phyloP scores from a whole-genome alignment of 2,797 vertebrate species.

The Triplophysa bombifrons region DNA sequence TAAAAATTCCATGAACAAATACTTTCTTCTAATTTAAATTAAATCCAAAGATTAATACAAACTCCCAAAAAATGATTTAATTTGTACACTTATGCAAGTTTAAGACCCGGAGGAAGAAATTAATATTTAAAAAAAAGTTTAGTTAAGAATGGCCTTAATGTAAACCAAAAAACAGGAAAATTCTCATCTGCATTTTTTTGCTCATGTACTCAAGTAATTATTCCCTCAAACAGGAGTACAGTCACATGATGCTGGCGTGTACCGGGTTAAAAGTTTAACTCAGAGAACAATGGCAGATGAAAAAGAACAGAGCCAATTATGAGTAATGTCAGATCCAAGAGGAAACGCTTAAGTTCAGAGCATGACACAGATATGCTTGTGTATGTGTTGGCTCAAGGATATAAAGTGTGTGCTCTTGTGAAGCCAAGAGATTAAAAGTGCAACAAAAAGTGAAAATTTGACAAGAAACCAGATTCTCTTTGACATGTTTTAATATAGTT shows the following conservation, averaged over 20 bases:
- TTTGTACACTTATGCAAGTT: too few species aligned
- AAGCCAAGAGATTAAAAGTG: not conserved
- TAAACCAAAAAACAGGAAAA: too few species aligned
- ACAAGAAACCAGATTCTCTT: not conserved
- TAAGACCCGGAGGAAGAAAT: too few species aligned
- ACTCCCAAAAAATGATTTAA: not conserved
- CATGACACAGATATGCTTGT: not conserved
- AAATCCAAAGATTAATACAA: not conserved
- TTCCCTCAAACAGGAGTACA: not conserved
- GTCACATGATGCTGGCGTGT: not conserved
- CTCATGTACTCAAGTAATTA: conserved; percentile 12
- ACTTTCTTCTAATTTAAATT: not conserved
- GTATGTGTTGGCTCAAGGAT: not conserved
- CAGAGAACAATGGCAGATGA: conserved; percentile 16
- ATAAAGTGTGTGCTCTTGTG: not conserved
- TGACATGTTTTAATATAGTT: not conserved
- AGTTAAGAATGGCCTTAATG: too few species aligned
- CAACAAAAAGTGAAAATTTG: not conserved
- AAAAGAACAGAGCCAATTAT: conserved; percentile 30
- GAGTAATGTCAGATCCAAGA: conserved; percentile 17
- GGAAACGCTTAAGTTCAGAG: conserved; percentile 14
- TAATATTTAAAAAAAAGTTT: too few species aligned
- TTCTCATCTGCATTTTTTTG: not conserved
- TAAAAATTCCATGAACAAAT: not conserved
- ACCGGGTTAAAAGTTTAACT: not conserved